Conservation (phyloP, 2,888 invertebrate genomes). For the Rhabditoides inermis region DNA sequence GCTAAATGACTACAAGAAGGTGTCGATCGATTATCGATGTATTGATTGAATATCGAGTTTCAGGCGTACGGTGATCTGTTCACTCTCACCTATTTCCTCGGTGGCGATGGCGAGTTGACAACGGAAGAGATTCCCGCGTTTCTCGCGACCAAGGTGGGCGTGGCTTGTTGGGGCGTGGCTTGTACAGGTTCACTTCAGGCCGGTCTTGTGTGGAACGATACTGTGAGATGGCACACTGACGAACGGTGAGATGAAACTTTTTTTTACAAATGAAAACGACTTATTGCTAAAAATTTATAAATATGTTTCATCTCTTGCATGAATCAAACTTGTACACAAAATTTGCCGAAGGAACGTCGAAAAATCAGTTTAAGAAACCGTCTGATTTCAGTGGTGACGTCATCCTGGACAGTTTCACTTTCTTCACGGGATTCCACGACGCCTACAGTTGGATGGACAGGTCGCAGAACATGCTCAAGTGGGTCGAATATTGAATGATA, state of each 20-base stretch:
- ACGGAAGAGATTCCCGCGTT: too few species aligned
- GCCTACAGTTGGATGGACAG: slow-evolving; percentile 16
- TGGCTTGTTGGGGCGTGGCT: too few species aligned
- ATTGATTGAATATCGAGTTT: too few species aligned
- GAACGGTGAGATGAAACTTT: background rate
- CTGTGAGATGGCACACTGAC: slow-evolving; percentile 14
- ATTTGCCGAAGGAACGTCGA: too few species aligned
- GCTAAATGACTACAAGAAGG: slow-evolving; percentile 16
- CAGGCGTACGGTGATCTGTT: too few species aligned
- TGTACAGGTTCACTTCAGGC: too few species aligned
- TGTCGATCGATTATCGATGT: too few species aligned
- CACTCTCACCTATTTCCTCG: too few species aligned
- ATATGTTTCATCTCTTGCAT: too few species aligned
- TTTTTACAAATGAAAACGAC: background rate
- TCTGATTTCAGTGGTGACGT: slow-evolving; percentile 1
- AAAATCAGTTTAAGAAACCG: background rate
- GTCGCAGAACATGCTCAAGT: slow-evolving; percentile 15
- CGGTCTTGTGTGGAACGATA: slow-evolving; percentile 6
- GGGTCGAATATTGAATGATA: background rate
- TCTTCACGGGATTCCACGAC: slow-evolving; percentile 17
- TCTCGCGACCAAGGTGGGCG: too few species aligned
- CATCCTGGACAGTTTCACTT: slow-evolving; percentile 12
- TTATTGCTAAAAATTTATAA: background rate
- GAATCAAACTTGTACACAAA: too few species aligned
- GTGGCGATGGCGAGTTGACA: too few species aligned